These are phyloP conservation scores for Macrotrachela quadricornifera DNA, from an alignment of 1,140 invertebrate species.

Conservation along the genomic window DNA sequence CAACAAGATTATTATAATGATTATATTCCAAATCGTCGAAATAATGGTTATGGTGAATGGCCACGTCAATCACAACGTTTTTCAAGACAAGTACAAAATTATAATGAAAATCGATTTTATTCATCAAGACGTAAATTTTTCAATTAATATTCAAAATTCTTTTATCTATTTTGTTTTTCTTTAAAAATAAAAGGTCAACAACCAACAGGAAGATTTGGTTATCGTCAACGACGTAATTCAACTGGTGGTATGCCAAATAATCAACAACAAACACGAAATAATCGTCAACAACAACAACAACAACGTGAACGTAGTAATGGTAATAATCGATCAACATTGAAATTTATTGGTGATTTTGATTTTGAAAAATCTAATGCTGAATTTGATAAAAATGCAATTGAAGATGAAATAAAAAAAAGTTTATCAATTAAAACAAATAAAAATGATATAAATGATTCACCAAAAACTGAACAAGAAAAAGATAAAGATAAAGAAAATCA, in stretches of 20 bases:
- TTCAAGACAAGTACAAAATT: no score
- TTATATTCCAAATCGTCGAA: no score
- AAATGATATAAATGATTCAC: no score
- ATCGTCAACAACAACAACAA: neutral
- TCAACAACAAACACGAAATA: neutral
- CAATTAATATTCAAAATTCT: no score
- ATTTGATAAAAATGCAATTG: constrained; percentile 33
- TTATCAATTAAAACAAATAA: neutral
- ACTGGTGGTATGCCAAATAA: neutral
- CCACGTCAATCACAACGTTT: constrained; percentile 6
- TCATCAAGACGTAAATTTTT: no score
- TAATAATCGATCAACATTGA: constrained; percentile 37
- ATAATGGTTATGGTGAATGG: neutral
- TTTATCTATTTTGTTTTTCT: no score
- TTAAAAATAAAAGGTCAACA: no score
- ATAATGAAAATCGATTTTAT: no score
- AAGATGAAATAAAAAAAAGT: constrained; percentile 11
- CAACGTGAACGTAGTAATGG: neutral
- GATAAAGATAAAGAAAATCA: neutral
- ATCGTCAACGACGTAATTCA: no score
- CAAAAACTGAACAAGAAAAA: no score
- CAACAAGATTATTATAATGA: no score
- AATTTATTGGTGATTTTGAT: constrained; percentile 86
- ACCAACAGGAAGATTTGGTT: no score
- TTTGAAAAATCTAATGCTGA: constrained; percentile 90